Base-by-base conservation (phyloP, 2,797 vertebrate genomes). In the Sphaeramia orbicularis region DNA sequence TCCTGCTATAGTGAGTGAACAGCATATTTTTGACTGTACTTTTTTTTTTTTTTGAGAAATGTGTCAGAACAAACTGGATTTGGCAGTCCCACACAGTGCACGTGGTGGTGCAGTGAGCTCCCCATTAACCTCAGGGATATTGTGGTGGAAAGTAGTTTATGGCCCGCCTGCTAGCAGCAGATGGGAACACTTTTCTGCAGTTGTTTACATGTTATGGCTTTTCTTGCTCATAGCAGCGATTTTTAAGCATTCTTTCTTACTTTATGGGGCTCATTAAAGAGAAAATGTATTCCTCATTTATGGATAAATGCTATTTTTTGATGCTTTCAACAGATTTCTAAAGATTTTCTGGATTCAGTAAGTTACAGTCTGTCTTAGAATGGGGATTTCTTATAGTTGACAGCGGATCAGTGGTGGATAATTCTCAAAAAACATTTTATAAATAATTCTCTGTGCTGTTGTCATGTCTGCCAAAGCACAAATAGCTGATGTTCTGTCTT, bases 141-240 rank as follows among this genome's bases (percentile, higher is more conserved):
- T 85, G 85, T 62, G 84, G 88, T 85, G 79, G 78, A 74, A 82
- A 81, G 71, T 53, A 73, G 74, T 90, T 91, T 83, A 87, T 79
- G 71, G 72, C 55, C 71, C 10, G 76, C 74, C 85, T 82, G 76
- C 85, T 42, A 41, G 74, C 85, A 90, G 89, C 91, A 93, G 87
- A 91, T 91, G 90, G 89, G 77, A 91, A 81, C 87, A 86, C 90
- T 90, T 92, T 90, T 64, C 78, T 82, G 82, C 78, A 85, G 84
- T 89, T 89, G 83, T 86, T 89, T 88, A 84, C 78, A 85, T 88
- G 83, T 84, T 83, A 79, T 81, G 77, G 74, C 74, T 86, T 87
- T 86, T 85, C 77, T 84, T 79, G 80, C 85, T 86, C 81, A 77
- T 75, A 69, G 63, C 84, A 86, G 73, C 83, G 72, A 59, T 79